Conservation (phyloP, 2,888 invertebrate species). For the Apodemia duryi region DNA sequence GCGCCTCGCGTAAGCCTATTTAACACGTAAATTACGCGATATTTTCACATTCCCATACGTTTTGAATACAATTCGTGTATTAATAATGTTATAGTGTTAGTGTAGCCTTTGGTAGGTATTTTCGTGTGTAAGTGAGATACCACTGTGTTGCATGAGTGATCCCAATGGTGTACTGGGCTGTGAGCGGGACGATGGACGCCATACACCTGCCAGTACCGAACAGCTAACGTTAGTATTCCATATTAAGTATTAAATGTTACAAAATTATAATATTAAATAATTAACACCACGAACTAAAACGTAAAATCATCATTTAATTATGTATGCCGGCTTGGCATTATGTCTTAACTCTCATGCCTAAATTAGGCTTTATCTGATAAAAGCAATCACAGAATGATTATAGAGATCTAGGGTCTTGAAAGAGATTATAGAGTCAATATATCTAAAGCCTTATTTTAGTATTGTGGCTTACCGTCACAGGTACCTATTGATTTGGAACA, state of each 20-base stretch:
- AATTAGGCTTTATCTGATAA: background rate
- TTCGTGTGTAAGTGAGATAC: conserved; percentile 55
- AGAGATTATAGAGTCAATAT: background rate
- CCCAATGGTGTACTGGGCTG: conserved; percentile 56
- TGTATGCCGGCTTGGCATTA: conserved; percentile 6
- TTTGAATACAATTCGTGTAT: conserved; percentile 36
- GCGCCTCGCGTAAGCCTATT: conserved; percentile 57
- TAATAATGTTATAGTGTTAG: conserved; percentile 63
- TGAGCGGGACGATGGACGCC: conserved; percentile 64
- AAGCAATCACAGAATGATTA: too few species aligned
- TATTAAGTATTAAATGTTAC: background rate
- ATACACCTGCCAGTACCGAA: conserved; percentile 72
- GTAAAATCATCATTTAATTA: background rate
- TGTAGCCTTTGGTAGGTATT: conserved; percentile 40
- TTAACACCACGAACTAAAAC: background rate
- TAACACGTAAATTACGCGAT: conserved; percentile 44
- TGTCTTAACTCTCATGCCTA: background rate
- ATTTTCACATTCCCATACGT: conserved; percentile 34
- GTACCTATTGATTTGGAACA: too few species aligned
- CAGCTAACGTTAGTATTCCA: conserved; percentile 67
- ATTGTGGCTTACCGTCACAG: background rate
- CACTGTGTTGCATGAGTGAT: conserved; percentile 71
- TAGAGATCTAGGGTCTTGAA: too few species aligned
- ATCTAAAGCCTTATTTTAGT: background rate
- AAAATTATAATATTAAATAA: background rate